Evolutionary conservation across 1,140 invertebrate species (phyloP), one percentile per base, ranked within the genome.

Genomic region (Anadara kagoshimensis): DNA sequence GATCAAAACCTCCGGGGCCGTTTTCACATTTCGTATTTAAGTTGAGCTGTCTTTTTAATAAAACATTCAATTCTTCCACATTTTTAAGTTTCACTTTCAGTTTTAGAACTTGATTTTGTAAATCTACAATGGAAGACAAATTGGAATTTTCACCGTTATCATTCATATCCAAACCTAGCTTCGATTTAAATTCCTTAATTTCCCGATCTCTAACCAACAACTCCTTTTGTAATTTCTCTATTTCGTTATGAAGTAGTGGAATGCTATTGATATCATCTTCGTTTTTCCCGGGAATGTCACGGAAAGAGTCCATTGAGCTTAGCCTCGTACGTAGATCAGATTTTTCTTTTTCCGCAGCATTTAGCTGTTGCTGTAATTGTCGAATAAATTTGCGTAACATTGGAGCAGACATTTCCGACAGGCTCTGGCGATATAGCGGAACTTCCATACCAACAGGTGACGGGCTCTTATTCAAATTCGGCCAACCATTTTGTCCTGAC

Each of bases 301-400:
- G 22, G 7, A 36, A 36, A 49, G 41, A 54, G 18, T 72, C 75
- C 1, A 47, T 44, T 16, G 26, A 29, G n/a, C 18, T 16, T 20
- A 61, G 59, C 56, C 58, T 68, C 36, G 56, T 69, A 16, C 59
- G 69, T n/a, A 80, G 69, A 49, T 78, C 73, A 18, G 57, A 36
- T n/a, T 81, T 81, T 64, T 75, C 72, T 54, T 68, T 73, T 8
- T 68, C 36, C 22, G 73, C 62, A 18, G 57, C 66, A 14, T 80
- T 26, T 36, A 83, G 58, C 54, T 75, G 75, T n/a, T 82, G 56
- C 58, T 83, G 80, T 16, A 83, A 68, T 47, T 78, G 64, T 14
- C 65, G 43, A 20, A 80, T 74, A 43, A 78, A 67, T 26, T 75
- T 69, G 5, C 70, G 56, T 45, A 80, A 44, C 56, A 75, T 74